These are phyloP conservation scores for Rafetus swinhoei DNA, from an alignment of 2,113 vertebrate species.

Conservation along the genomic window DNA sequence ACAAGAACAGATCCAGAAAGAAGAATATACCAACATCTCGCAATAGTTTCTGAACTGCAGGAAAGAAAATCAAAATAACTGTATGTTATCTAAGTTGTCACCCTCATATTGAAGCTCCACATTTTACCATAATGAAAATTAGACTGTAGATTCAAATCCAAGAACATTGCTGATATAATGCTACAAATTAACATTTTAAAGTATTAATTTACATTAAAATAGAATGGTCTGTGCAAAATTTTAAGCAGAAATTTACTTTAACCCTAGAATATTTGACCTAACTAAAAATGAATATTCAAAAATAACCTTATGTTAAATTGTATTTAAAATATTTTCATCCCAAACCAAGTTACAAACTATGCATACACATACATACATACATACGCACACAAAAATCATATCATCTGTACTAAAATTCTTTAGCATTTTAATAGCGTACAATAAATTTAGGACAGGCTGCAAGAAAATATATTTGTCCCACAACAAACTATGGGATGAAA, in stretches of 20 bases:
- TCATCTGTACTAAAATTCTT: fast-evolving
- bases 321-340: neutral
- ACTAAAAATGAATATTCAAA: neutral
- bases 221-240: neutral
- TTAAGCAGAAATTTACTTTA: neutral
- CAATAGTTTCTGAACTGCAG: constrained; percentile 90
- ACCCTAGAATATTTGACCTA: neutral
- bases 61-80: neutral
- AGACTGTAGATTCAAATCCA: neutral
- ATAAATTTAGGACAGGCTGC: neutral
- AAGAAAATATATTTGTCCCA: neutral
- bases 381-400: neutral
- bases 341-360: neutral
- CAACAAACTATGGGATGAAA: neutral
- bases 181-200: neutral
- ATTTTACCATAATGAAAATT: neutral
- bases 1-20: constrained; percentile 96
- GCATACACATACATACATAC: neutral
- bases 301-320: neutral
- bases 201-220: neutral
- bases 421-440: neutral
- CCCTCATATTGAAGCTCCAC: fast-evolving
- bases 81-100: neutral
- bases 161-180: fast-evolving
- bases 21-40: constrained; percentile 95